These are phyloP conservation scores for Machimus atricapillus DNA, from an alignment of 2,888 invertebrate species.

Conservation along the genomic window DNA sequence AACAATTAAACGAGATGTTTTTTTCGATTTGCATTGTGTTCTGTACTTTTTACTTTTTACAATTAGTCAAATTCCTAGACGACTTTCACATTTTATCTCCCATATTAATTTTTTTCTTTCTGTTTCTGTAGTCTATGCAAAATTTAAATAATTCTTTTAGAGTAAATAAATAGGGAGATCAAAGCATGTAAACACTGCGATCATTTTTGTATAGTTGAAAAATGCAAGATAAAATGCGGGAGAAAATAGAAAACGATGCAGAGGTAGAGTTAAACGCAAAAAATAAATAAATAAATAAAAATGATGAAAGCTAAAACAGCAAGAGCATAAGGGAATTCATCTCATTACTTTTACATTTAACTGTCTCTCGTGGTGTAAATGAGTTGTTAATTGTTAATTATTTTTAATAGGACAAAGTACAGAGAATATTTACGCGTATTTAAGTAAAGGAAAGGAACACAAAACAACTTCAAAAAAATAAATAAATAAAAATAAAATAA, in stretches of 20 bases:
- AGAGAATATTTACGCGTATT: conserved; percentile 16
- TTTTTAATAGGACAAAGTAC: conserved; percentile 44
- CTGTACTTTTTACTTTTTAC: conserved; percentile 22
- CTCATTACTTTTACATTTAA: conserved; percentile 36
- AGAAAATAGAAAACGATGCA: not conserved
- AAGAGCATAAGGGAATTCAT: not conserved
- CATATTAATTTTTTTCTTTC: not conserved
- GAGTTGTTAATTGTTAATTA: conserved; percentile 49
- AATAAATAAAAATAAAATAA: not conserved
- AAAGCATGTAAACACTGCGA: not conserved
- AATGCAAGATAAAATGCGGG: not conserved
- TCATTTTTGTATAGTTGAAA: not conserved
- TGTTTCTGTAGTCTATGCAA: not conserved
- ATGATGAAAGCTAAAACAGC: not conserved
- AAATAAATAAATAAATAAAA: not conserved
- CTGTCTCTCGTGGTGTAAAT: conserved; percentile 46
- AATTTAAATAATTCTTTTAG: not conserved
- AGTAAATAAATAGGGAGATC: not conserved
- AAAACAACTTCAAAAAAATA: not conserved
- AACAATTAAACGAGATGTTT: not conserved
- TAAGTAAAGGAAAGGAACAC: conserved; percentile 12
- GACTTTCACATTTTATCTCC: not conserved
- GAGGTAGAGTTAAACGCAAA: not conserved
- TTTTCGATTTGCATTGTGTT: conserved; percentile 27
- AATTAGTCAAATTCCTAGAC: conserved; percentile 4